These are phyloP conservation scores for Lasius fuliginosus DNA, from an alignment of 2,888 invertebrate species.

Conservation along the genomic window DNA sequence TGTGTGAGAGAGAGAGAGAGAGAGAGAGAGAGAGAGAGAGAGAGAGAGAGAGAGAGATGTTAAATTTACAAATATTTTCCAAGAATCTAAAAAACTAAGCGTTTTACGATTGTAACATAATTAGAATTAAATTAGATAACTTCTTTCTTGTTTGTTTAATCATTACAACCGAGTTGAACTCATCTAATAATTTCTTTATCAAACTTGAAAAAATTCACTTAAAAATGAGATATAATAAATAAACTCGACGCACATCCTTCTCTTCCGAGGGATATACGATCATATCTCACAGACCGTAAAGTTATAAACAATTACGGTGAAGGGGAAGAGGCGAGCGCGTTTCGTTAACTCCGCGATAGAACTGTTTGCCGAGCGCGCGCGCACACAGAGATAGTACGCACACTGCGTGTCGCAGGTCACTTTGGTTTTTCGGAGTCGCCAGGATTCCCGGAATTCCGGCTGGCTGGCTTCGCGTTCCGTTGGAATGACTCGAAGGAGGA, in stretches of 20 bases:
- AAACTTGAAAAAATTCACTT: no score
- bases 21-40: not conserved
- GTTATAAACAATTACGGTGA: not conserved
- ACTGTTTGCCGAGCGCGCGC: conserved; percentile 21
- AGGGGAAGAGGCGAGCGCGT: not conserved
- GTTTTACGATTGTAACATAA: not conserved
- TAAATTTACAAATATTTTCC: not conserved
- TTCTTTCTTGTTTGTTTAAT: no score
- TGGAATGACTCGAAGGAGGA: conserved; percentile 14
- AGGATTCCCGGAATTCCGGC: conserved; percentile 46
- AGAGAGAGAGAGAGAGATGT: not conserved
- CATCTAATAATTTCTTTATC: no score
- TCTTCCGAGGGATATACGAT: no score
- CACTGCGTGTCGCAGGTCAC: not conserved
- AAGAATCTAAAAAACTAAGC: not conserved
- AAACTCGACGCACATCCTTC: not conserved
- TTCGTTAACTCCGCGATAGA: not conserved
- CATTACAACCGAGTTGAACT: no score
- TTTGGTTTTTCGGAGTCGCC: not conserved
- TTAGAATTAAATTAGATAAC: not conserved
- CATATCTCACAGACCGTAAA: not conserved
- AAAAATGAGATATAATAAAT: not conserved
- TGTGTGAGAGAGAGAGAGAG: not conserved
- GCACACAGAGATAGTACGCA: no score
- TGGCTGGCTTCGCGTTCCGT: conserved; percentile 37